Evolutionary conservation across 2,797 vertebrate genomes (phyloP).

Genomic region (Anas georgica): DNA sequence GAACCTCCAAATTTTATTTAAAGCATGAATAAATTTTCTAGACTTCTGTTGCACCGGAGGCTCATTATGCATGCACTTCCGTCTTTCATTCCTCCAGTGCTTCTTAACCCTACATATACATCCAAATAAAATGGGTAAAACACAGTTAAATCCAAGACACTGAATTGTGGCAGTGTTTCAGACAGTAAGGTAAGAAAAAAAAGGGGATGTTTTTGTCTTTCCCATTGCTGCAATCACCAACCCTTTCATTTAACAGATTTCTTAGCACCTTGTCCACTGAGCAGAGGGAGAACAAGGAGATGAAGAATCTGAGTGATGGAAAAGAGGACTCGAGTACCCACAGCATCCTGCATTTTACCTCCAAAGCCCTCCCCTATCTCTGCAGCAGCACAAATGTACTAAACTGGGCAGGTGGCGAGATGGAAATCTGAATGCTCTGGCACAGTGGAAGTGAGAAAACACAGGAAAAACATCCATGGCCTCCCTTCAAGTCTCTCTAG

Average conservation of each 20-base stretch:
- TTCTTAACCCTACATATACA: background rate
- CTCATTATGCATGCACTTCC: background rate
- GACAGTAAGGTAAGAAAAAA: background rate
- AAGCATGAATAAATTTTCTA: background rate
- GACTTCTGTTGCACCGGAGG: background rate
- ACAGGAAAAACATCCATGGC: background rate
- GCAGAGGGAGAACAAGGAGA: background rate
- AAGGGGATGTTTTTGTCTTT: background rate
- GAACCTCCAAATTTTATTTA: slow-evolving; percentile 7
- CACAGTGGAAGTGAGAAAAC: background rate
- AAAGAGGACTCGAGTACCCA: background rate
- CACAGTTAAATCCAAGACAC: background rate
- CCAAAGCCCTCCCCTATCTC: background rate
- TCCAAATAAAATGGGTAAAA: background rate
- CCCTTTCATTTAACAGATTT: background rate
- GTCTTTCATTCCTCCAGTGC: background rate
- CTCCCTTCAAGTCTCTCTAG: background rate
- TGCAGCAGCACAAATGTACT: background rate
- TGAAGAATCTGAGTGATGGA: background rate
- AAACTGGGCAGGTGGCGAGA: background rate
- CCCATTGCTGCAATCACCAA: background rate
- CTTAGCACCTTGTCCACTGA: background rate
- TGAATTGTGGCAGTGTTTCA: background rate
- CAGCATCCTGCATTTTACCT: background rate
- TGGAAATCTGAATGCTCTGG: background rate